These are phyloP conservation scores for Acleris literana DNA, from an alignment of 2,888 invertebrate species.

Conservation along the genomic window DNA sequence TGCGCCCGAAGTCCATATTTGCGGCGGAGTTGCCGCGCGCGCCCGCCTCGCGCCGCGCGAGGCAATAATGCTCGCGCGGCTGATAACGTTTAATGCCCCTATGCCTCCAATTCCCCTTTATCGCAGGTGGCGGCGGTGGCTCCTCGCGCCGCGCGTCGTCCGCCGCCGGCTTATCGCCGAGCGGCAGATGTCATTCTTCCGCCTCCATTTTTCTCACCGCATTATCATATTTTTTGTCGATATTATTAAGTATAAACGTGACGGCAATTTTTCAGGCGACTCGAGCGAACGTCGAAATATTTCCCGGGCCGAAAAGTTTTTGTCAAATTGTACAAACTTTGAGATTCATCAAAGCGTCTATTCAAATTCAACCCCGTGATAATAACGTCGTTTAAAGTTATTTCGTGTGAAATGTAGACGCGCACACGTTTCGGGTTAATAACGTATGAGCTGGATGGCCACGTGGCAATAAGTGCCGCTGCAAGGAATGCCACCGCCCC, in stretches of 20 bases:
- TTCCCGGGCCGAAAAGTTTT: slow-evolving; percentile 25
- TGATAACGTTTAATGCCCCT: slow-evolving; percentile 33
- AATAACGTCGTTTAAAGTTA: background rate
- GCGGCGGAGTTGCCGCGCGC: slow-evolving; percentile 8
- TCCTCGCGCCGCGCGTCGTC: background rate
- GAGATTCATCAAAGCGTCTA: slow-evolving; percentile 23
- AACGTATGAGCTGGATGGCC: background rate
- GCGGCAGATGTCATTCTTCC: slow-evolving; percentile 33
- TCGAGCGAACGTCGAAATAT: slow-evolving; percentile 7
- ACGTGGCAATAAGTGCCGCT: too few species aligned
- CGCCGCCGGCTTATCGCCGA: slow-evolving; percentile 26
- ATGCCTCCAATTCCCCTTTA: slow-evolving; percentile 15
- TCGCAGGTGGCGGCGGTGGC: slow-evolving; percentile 22
- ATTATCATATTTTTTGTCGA: slow-evolving; percentile 37
- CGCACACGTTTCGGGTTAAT: background rate
- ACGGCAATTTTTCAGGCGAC: slow-evolving; percentile 24
- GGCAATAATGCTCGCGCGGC: slow-evolving; percentile 23
- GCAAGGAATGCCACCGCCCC: too few species aligned
- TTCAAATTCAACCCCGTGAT: slow-evolving; percentile 24
- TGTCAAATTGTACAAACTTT: slow-evolving; percentile 24
- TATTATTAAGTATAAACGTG: slow-evolving; percentile 36
- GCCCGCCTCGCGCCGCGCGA: slow-evolving; percentile 15
- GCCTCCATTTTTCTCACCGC: slow-evolving; percentile 34
- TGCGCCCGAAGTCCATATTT: slow-evolving; percentile 20
- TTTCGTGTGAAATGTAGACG: background rate